phyloP scores from a whole-genome alignment of 1,140 invertebrate species.

The Berghia stephanieae region DNA sequence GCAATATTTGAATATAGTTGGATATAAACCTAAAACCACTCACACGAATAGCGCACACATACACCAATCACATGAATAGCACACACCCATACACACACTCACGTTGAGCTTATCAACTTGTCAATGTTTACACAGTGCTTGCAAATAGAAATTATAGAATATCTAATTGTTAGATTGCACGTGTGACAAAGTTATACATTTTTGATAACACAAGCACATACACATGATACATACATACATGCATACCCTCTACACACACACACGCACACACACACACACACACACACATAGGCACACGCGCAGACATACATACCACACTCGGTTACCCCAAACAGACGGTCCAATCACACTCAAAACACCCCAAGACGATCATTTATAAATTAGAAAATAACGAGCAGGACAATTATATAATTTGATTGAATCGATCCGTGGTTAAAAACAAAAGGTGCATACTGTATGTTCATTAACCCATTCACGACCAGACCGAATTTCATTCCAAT shows the following conservation, averaged over 20 bases:
- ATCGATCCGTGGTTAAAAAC: not conserved
- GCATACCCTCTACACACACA: not conserved
- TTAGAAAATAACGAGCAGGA: not conserved
- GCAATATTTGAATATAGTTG: too few species aligned
- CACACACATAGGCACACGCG: conserved; percentile 11
- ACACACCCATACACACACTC: not conserved
- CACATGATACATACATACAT: not conserved
- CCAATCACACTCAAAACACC: not conserved
- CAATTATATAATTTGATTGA: not conserved
- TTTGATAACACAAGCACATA: not conserved
- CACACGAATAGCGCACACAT: too few species aligned
- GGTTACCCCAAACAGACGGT: not conserved
- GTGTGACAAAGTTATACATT: too few species aligned
- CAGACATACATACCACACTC: not conserved
- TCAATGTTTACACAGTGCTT: not conserved
- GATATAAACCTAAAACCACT: too few species aligned
- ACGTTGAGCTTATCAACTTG: not conserved
- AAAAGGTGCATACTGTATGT: too few species aligned
- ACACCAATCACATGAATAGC: not conserved
- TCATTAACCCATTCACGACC: too few species aligned
- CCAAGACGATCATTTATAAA: not conserved
- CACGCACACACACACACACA: conserved; percentile 17
- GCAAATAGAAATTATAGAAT: not conserved
- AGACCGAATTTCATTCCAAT: too few species aligned
- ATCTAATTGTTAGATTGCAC: not conserved